phyloP scores from a whole-genome alignment of 2,797 vertebrate species.

The Ataeniobius toweri region DNA sequence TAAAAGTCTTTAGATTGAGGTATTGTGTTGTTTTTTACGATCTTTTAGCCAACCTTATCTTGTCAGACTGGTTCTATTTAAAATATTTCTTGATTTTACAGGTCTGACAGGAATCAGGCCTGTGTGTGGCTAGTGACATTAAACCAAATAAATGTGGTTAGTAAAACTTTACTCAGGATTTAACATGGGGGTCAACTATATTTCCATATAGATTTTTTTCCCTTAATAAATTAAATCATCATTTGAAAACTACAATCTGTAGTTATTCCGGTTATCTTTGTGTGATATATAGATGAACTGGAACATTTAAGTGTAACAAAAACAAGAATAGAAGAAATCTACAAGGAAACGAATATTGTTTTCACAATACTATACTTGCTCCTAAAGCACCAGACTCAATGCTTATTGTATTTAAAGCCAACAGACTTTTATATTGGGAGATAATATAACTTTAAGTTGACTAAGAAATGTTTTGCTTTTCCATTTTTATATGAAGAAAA shows the following conservation, averaged over 20 bases:
- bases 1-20: neutral
- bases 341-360: neutral
- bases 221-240: neutral
- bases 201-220: neutral
- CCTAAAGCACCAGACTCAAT: conserved; percentile 5
- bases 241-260: neutral
- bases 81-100: neutral
- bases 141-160: neutral
- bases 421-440: conserved; percentile 9
- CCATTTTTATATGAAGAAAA: conserved; percentile 21
- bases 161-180: neutral
- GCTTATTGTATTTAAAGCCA: neutral
- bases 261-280: neutral
- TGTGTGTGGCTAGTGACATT: neutral
- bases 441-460: conserved; percentile 21
- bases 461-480: conserved; percentile 2
- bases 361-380: neutral
- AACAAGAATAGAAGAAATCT: neutral
- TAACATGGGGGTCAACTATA: neutral
- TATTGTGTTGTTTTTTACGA: neutral
- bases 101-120: neutral
- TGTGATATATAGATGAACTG: neutral
- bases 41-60: neutral
- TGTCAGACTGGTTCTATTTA: neutral
- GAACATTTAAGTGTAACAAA: neutral